These are phyloP conservation scores for Theristicus caerulescens DNA, from an alignment of 2,113 vertebrate genomes.

Conservation along the genomic window DNA sequence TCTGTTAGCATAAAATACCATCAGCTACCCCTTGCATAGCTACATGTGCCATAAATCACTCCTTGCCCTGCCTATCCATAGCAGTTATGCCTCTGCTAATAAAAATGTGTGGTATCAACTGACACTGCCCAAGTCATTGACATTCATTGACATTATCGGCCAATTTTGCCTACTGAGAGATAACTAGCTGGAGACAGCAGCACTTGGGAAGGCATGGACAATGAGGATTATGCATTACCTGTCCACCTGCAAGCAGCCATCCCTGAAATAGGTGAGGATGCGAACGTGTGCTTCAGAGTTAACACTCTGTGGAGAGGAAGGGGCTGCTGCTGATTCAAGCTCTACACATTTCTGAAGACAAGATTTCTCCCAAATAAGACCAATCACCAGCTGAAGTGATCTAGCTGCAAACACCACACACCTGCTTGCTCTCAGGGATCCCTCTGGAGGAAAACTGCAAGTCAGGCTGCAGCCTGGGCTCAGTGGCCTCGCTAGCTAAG, in stretches of 20 bases:
- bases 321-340: neutral
- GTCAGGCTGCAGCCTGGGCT: neutral
- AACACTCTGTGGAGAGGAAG: neutral
- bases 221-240: neutral
- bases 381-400: neutral
- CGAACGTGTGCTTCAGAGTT: rapidly evolving
- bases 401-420: neutral
- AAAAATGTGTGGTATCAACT: neutral
- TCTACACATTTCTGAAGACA: neutral
- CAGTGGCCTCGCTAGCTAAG: neutral
- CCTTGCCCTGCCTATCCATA: neutral
- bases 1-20: neutral
- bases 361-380: neutral
- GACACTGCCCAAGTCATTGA: too few relatives aligned
- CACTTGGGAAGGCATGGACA: neutral
- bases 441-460: neutral
- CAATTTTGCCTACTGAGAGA: neutral
- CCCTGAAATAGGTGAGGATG: neutral
- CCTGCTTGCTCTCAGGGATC: neutral
- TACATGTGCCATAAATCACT: neutral
- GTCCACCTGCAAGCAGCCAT: neutral
- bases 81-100: neutral
- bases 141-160: neutral
- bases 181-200: neutral
- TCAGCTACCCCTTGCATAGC: neutral